phyloP scores from a whole-genome alignment of 64 coral and sea anemone species.

The Trachythela sp. region DNA sequence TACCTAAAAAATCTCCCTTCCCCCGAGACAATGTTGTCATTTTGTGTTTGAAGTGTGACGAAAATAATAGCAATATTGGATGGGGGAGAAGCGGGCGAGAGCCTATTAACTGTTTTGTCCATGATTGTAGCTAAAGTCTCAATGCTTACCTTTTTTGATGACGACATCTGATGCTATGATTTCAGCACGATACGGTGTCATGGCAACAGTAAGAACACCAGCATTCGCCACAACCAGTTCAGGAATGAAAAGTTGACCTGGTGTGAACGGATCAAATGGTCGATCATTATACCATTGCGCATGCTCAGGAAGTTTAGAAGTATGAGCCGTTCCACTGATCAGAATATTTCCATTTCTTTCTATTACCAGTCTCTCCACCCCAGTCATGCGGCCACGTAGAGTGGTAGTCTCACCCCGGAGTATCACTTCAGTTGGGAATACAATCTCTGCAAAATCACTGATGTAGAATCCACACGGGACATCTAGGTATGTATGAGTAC shows the following conservation, averaged over 20 bases:
- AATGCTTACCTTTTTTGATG: slow-evolving; percentile 70
- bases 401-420: slow-evolving; percentile 74
- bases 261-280: slow-evolving; percentile 77
- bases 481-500: slow-evolving; percentile 95
- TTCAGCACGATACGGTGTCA: slow-evolving; percentile 47
- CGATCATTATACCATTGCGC: slow-evolving; percentile 65
- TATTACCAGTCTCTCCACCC: slow-evolving; percentile 75
- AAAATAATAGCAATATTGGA: too few species aligned
- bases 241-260: slow-evolving; percentile 54
- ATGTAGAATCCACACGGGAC: slow-evolving; percentile 84
- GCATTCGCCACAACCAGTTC: slow-evolving; percentile 56
- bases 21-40: too few species aligned
- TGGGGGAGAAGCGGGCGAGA: too few species aligned
- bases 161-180: slow-evolving; percentile 46
- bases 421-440: slow-evolving; percentile 90
- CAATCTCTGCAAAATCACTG: slow-evolving; percentile 73
- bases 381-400: slow-evolving; percentile 75
- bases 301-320: slow-evolving; percentile 66
- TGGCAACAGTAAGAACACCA: slow-evolving; percentile 54
- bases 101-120: too few species aligned
- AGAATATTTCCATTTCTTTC: slow-evolving; percentile 67
- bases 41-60: too few species aligned
- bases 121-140: too few species aligned
- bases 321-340: slow-evolving; percentile 75
- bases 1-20: too few species aligned